phyloP scores from a whole-genome alignment of 2,113 vertebrate genomes.

The Engraulis encrasicolus region DNA sequence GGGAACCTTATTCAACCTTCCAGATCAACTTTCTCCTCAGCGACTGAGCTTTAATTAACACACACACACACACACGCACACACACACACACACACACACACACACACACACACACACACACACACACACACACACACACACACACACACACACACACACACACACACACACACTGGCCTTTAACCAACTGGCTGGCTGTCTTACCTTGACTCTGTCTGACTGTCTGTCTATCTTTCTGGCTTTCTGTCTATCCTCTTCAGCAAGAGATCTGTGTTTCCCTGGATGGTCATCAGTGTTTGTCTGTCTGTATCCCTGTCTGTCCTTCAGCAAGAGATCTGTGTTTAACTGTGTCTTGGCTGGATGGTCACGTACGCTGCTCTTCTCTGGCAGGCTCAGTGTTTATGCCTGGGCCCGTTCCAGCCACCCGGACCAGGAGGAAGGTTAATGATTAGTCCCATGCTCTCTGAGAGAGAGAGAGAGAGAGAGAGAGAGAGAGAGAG shows the following conservation, averaged over 20 bases:
- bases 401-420: slow-evolving; percentile 68
- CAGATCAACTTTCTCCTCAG: neutral
- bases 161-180: neutral
- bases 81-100: neutral
- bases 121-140: neutral
- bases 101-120: too few relatives aligned
- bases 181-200: neutral
- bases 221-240: neutral
- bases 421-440: slow-evolving; percentile 66
- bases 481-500: slow-evolving; percentile 64
- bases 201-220: neutral
- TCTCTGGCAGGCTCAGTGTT: slow-evolving; percentile 67
- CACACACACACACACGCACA: too few relatives aligned
- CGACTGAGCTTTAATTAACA: neutral
- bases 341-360: slow-evolving; percentile 37
- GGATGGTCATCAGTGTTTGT: too few relatives aligned
- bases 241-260: neutral
- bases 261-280: neutral
- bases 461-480: slow-evolving; percentile 49
- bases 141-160: neutral
- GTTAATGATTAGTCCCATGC: slow-evolving; percentile 79
- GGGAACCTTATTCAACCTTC: neutral
- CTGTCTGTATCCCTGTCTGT: neutral
- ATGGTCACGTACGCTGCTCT: slow-evolving; percentile 68
- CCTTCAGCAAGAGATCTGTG: neutral